Base-by-base conservation (phyloP, 2,797 vertebrate genomes). In the Danio kyathit region DNA sequence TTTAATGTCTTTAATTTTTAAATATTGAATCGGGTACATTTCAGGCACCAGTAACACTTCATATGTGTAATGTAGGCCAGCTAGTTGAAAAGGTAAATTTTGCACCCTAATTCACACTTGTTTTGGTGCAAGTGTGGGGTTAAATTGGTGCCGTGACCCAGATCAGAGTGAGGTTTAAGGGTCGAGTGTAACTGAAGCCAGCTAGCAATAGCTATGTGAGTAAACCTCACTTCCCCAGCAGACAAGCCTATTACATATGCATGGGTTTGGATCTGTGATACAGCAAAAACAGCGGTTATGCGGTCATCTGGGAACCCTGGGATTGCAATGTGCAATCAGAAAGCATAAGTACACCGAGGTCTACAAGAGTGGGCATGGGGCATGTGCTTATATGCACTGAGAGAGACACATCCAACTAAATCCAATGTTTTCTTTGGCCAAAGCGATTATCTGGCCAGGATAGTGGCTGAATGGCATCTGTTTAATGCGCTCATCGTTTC, bases 271-370 rank as follows among this genome's bases (percentile, higher is more conserved):
- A 41, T 83, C 59, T 83, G 70, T 60, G 84, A 79, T 65, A 83
- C 63, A 76, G 64, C 74, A 79, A 79, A 75, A 80, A 60, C 65
- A 74, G 76, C 70, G n/a, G 29, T 44, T 88, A 85, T 86, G 87
- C 88, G 60, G 81, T 59, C 72, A 88, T 29, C 12, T 83, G 79
- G 76, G 86, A 89, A 84, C 64, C 84, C 80, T 74, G 64, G 78
- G 76, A 88, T 85, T 57, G 11, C 74, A 70, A 69, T 72, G 52
- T 78, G 46, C 11, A 70, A 38, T 76, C 59, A 69, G 75, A 81
- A 83, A 64, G 86, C 72, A 80, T 64, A 70, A 19, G 54, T 49
- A 73, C 67, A 74, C 67, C 40, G 48, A 61, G 59, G 59, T 76
- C 70, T 51, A 21, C 14, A 56, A 38, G 59, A 75, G 44, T 10